These are phyloP conservation scores for Butorides virescens DNA, from an alignment of 2,113 vertebrate species.

Conservation along the genomic window DNA sequence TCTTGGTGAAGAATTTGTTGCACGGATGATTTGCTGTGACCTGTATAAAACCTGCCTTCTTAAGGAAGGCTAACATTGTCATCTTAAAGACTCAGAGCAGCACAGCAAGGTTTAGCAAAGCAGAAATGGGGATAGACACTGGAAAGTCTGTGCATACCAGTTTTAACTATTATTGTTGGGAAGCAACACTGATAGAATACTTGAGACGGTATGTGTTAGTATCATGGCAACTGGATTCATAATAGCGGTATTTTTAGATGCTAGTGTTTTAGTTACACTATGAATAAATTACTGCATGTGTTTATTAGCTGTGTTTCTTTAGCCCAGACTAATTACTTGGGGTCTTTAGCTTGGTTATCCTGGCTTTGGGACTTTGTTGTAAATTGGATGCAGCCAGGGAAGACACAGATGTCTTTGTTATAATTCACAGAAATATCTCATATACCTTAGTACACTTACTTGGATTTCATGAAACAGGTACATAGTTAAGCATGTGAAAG, in stretches of 20 bases:
- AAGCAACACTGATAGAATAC: not conserved
- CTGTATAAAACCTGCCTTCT: not conserved
- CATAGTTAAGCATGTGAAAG: not conserved
- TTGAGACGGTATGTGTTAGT: not conserved
- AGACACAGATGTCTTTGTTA: not conserved
- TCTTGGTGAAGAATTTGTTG: not conserved
- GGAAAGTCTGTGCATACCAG: accelerated
- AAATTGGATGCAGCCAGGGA: not conserved
- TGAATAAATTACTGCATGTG: not conserved
- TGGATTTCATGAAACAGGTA: not conserved
- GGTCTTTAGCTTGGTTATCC: not conserved
- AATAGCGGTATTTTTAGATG: not conserved
- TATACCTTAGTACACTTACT: not conserved
- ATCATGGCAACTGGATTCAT: not conserved
- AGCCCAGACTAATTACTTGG: not conserved
- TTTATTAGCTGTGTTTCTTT: not conserved
- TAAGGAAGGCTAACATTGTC: not conserved
- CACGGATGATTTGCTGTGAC: not conserved
- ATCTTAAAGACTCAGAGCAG: not conserved
- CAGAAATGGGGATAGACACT: not conserved
- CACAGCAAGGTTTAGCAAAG: not conserved
- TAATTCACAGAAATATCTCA: not conserved
- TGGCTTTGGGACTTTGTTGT: not conserved
- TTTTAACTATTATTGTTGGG: not conserved
- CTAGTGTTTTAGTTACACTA: not conserved